phyloP scores from a whole-genome alignment of 2,113 vertebrate species.

The Pachyramphus minor region DNA sequence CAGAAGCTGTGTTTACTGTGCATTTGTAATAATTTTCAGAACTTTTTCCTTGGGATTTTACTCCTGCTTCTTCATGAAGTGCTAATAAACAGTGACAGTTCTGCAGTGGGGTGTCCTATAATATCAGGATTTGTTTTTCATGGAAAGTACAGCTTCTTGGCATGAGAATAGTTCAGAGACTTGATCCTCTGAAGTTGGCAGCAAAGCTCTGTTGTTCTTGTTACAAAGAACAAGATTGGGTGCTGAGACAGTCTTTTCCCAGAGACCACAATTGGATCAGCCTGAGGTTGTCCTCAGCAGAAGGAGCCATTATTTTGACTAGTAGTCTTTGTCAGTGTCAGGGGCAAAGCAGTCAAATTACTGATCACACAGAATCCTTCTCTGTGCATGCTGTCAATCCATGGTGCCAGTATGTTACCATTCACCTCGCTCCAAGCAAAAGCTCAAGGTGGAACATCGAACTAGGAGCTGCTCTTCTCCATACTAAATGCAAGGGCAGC shows the following conservation, averaged over 20 bases:
- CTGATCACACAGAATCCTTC: neutral
- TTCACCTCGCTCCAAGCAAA: neutral
- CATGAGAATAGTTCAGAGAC: neutral
- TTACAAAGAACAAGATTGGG: neutral
- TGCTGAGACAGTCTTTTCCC: constrained; percentile 23
- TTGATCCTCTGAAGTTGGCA: constrained; percentile 12
- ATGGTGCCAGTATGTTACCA: neutral
- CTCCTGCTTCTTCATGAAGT: neutral
- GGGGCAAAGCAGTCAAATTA: neutral
- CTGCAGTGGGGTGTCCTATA: neutral
- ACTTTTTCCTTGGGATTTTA: neutral
- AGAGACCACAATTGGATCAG: constrained; percentile 31
- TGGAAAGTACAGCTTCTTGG: constrained; percentile 32
- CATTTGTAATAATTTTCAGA: neutral
- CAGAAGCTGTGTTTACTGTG: neutral
- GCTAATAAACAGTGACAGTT: neutral
- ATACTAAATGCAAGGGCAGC: neutral
- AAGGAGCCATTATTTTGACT: neutral
- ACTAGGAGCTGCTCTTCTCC: neutral
- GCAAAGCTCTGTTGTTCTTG: neutral
- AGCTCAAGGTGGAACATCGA: neutral
- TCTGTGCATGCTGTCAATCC: neutral
- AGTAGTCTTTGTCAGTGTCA: neutral
- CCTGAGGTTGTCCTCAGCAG: neutral
- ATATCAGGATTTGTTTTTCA: neutral